Evolutionary conservation across 2,797 vertebrate species (phyloP), one percentile per base, ranked within the genome.

Genomic region (Urocyon cinereoargenteus): DNA sequence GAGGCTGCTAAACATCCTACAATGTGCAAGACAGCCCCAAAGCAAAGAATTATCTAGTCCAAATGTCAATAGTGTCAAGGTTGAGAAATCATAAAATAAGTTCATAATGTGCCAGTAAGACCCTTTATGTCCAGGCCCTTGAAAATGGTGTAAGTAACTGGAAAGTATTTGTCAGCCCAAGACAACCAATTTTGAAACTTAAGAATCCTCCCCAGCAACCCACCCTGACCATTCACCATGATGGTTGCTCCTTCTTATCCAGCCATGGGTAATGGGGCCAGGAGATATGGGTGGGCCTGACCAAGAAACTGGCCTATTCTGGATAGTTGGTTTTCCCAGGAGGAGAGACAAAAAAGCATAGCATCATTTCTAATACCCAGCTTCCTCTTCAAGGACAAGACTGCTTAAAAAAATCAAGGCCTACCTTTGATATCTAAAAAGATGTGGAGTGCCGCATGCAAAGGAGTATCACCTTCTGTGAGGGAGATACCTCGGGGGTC

Each of bases 371-470:
- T 91, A 66, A 85, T 15, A 86, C 2, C 31, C 51, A 82, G 40
- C 82, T 66, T 87, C 81, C 21, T 84, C 61, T 45, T 91, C 49
- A 26, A 93, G 78, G 66, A 78, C 49, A 73, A 51, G 45, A 13
- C 21, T 34, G 72, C 89, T 53, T 26, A 36, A 45, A 51, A 51
- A 78, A 79, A 62, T 4, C 61, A 78, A 40, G 24, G 18, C 97
- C 98, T 95, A 99, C 99, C 99, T 94, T 96, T 98, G 14, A 98
- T 97, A 61, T 98, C 98, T 64, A 99, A 97, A 89, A 96, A 99
- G 97, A 99, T 98, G 94, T 97, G 98, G 81, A 99, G 96, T 0
- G 99, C 99, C 55, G 98, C 99, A 57, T 99, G 99, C 85, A 99
- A 91, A 70, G 99, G 99, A 31, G 99, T 99, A 86, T 99, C 99